Evolutionary conservation across 2,797 vertebrate genomes (phyloP).

Genomic region (Ctenopoma kingsleyae): DNA sequence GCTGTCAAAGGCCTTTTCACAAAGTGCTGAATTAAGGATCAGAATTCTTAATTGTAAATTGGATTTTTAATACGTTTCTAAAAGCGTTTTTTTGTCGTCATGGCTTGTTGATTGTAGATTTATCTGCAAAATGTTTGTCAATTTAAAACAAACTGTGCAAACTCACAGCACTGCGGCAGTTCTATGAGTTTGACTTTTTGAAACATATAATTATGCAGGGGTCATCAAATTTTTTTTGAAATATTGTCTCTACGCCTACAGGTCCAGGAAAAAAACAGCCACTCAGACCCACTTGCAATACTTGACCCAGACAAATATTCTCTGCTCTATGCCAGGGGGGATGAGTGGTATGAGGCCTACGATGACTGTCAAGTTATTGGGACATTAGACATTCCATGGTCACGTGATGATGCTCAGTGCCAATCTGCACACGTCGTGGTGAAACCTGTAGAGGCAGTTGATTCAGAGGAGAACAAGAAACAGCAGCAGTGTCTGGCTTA

Average conservation of each 20-base stretch:
- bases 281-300: constrained; percentile 74
- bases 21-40: no score
- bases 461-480: constrained; percentile 58
- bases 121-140: no score
- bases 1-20: no score
- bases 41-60: no score
- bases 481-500: constrained; percentile 67
- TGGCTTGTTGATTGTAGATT: no score
- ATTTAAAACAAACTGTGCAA: no score
- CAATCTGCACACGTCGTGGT: constrained; percentile 70
- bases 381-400: constrained; percentile 81
- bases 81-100: no score
- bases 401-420: constrained; percentile 51
- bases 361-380: constrained; percentile 84
- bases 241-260: constrained; percentile 46
- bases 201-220: background rate
- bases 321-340: constrained; percentile 77
- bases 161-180: no score
- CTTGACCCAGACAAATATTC: constrained; percentile 80
- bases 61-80: no score
- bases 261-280: constrained; percentile 64
- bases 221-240: background rate
- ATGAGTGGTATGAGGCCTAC: constrained; percentile 83
- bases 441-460: constrained; percentile 42
- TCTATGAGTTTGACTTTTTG: no score